phyloP scores from a whole-genome alignment of 2,888 invertebrate genomes.

The Physocephala rufipes region DNA sequence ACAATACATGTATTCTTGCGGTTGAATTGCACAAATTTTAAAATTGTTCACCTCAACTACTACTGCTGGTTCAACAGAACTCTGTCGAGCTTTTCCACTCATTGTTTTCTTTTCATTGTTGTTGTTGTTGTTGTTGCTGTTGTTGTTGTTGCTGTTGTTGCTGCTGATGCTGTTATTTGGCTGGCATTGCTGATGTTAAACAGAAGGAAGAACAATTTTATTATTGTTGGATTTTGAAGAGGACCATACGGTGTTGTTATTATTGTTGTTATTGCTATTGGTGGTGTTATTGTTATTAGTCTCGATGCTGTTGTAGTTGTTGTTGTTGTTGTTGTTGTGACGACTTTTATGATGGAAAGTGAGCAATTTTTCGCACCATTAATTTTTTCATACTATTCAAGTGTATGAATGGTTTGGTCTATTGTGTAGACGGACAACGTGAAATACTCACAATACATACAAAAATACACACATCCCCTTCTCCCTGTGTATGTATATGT shows the following conservation, averaged over 20 bases:
- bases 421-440: constrained; percentile 4
- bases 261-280: too few relatives aligned
- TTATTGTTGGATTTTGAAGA: not conserved
- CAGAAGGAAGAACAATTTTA: not conserved
- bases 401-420: not conserved
- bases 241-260: not conserved
- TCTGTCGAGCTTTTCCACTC: too few relatives aligned
- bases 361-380: constrained; percentile 8
- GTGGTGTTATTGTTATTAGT: too few relatives aligned
- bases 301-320: too few relatives aligned
- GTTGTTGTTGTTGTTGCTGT: not conserved
- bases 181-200: constrained; percentile 3
- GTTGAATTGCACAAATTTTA: too few relatives aligned
- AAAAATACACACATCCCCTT: not conserved
- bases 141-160: not conserved
- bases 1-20: too few relatives aligned
- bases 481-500: not conserved
- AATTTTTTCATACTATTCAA: not conserved
- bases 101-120: not conserved
- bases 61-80: too few relatives aligned
- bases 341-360: not conserved
- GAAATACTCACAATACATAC: not conserved
- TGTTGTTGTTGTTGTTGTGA: too few relatives aligned
- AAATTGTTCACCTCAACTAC: too few relatives aligned
- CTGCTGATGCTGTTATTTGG: not conserved